Percentiles rank a stretch among this genome's conserved stretches.
These are phyloP conservation scores for Neoarius graeffei DNA, from an alignment of 2,113 vertebrate genomes.

Conservation along the genomic window DNA sequence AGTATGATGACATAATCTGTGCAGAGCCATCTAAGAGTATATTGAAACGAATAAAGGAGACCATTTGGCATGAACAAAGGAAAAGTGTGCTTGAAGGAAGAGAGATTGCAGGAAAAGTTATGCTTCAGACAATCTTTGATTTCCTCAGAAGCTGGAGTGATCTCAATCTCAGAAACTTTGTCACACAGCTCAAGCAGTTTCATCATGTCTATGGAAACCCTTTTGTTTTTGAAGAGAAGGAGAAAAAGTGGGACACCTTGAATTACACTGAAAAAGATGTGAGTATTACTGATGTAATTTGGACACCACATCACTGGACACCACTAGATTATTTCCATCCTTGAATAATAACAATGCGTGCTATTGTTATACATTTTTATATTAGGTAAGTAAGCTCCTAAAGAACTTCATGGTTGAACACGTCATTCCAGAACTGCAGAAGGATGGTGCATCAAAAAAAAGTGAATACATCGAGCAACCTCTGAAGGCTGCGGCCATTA, in stretches of 20 bases:
- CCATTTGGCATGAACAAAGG: constrained; percentile 50
- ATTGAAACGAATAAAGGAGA: rapidly evolving
- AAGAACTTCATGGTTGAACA: constrained; percentile 65
- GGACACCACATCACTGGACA: not conserved
- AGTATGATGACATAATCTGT: constrained; percentile 92
- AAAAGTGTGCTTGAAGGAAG: constrained; percentile 70
- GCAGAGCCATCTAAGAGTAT: rapidly evolving
- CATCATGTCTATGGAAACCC: constrained; percentile 53
- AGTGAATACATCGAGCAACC: constrained; percentile 55
- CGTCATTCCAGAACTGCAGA: constrained; percentile 59
- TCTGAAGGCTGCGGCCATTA: constrained; percentile 64
- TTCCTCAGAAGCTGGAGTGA: constrained; percentile 74
- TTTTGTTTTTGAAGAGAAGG: constrained; percentile 52
- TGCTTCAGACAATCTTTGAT: constrained; percentile 84
- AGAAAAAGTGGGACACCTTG: constrained; percentile 61
- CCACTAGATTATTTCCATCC: not conserved
- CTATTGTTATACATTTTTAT: not conserved
- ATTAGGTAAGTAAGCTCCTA: constrained; percentile 65
- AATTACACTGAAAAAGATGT: constrained; percentile 70
- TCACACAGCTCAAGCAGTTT: constrained; percentile 79
- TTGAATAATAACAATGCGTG: not conserved
- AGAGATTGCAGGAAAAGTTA: constrained; percentile 73
- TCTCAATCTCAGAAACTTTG: constrained; percentile 74
- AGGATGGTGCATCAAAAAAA: constrained; percentile 24
- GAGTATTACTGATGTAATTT: constrained; percentile 40